Evolutionary conservation across 2,113 vertebrate genomes (phyloP), one percentile per base, ranked within the genome.

Genomic region (Falco punctatus): DNA sequence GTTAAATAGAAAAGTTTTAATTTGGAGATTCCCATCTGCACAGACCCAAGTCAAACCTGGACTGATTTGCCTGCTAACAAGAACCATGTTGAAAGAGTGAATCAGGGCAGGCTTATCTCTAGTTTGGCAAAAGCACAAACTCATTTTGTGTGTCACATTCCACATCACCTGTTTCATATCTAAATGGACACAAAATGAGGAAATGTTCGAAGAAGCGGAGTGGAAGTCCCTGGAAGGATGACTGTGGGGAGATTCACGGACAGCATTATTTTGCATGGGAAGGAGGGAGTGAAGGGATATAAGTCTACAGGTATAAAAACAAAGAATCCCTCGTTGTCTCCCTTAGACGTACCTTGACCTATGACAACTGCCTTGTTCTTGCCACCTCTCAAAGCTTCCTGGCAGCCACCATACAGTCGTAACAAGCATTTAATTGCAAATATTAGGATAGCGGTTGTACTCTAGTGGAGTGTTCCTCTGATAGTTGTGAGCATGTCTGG

Each of bases 141-240:
- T 86, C 33, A 49, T 73, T 96, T 94, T 94, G 30, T 83, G 58
- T 64, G 77, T 78, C 75, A 48, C 46, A 18, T 90, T 96, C 64
- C 54, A 44, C 65, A 96, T 94, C 49, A 79, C n/a, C 72, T 81
- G 51, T 95, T 95, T 96, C 15, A 2, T 96, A 92, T 62, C 64
- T 58, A 77, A 64, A 51, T 40, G n/a, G 55, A 48, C 33, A 30
- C 17, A 61, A 11, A 73, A 28, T 0, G 3, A 91, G 12, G 40
- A 83, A 83, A 58, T 11, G 10, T 88, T 70, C 42, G 19, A 44
- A 67, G 52, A 48, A 78, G 32, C 1, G 0, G 42, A 30, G 32
- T 35, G 12, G 48, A 73, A 51, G 26, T 35, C 48, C 70, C 55
- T 66, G 55, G 38, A 33, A 58, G 30, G 18, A 13, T 42, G 33